These are phyloP conservation scores for Rhinella marina DNA, from an alignment of 2,797 vertebrate species.

Conservation along the genomic window DNA sequence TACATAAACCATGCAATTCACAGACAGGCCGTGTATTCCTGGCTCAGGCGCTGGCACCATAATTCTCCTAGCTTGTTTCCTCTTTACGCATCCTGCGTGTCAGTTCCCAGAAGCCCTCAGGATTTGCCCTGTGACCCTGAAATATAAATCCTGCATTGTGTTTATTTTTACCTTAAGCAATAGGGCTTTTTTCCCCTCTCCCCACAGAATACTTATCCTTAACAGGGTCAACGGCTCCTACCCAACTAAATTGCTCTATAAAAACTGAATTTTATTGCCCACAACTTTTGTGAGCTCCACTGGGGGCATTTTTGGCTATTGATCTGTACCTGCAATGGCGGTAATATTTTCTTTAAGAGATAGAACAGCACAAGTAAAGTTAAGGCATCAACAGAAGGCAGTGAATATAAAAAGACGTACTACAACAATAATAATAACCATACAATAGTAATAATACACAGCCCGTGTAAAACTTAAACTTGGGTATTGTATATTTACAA, in stretches of 20 bases:
- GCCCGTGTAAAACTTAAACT: background rate
- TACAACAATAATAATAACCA: background rate
- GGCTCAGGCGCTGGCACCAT: slow-evolving; percentile 54
- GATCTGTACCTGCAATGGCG: slow-evolving; percentile 53
- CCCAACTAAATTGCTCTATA: slow-evolving; percentile 63
- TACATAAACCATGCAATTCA: slow-evolving; percentile 51
- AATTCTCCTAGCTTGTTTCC: slow-evolving; percentile 60
- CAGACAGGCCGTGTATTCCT: slow-evolving; percentile 45
- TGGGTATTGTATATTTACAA: background rate
- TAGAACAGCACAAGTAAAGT: slow-evolving; percentile 15
- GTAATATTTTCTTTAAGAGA: slow-evolving; percentile 53
- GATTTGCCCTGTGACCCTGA: slow-evolving; percentile 61
- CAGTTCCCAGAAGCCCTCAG: slow-evolving; percentile 59
- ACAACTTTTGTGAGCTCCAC: slow-evolving; percentile 62
- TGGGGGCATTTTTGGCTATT: slow-evolving; percentile 62
- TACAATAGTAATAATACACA: background rate
- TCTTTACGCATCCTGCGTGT: slow-evolving; percentile 58
- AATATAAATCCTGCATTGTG: slow-evolving; percentile 61
- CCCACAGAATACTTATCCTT: slow-evolving; percentile 61
- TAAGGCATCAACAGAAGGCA: background rate
- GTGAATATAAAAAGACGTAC: background rate
- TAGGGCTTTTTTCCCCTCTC: slow-evolving; percentile 46
- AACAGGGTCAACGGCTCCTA: slow-evolving; percentile 62
- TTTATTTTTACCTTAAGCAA: slow-evolving; percentile 61
- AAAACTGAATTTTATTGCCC: slow-evolving; percentile 60